Evolutionary conservation across 2,888 invertebrate genomes (phyloP).

Genomic region (Ormyrus labotus): DNA sequence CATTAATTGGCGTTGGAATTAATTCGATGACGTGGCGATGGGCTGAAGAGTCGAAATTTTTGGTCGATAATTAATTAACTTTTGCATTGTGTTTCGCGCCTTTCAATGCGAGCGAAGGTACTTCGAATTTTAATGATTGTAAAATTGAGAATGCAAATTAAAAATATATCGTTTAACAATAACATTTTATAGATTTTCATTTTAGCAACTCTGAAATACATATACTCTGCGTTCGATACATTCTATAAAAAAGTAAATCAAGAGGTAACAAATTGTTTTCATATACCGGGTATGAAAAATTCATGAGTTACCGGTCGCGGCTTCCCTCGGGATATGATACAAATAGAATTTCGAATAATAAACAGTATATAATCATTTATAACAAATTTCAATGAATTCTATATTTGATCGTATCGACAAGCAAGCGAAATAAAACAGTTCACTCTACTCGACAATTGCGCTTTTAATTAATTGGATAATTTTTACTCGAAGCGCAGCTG

Average conservation of each 20-base stretch:
- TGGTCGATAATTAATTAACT: too few species aligned
- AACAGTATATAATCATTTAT: conserved; percentile 21
- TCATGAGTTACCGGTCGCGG: conserved; percentile 1
- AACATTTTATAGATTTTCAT: conserved; percentile 35
- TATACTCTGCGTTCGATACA: neutral
- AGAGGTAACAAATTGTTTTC: neutral
- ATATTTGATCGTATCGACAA: neutral
- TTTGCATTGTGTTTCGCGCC: too few species aligned
- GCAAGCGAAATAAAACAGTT: neutral
- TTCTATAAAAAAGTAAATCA: neutral
- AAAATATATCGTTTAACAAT: conserved; percentile 17
- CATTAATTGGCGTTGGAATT: too few species aligned
- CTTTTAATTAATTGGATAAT: conserved; percentile 21
- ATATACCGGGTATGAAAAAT: conserved; percentile 5
- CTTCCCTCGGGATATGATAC: neutral
- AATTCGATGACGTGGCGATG: too few species aligned
- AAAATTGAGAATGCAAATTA: neutral
- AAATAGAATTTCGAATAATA: conserved; percentile 39
- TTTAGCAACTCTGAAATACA: conserved; percentile 18
- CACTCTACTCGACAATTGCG: too few species aligned
- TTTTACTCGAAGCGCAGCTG: conserved; percentile 5
- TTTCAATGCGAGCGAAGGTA: conserved; percentile 12
- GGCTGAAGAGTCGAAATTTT: too few species aligned
- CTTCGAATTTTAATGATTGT: neutral
- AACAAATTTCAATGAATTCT: conserved; percentile 15